Evolutionary conservation across 2,888 invertebrate species (phyloP).

Genomic region (Drosophila villosipedis): DNA sequence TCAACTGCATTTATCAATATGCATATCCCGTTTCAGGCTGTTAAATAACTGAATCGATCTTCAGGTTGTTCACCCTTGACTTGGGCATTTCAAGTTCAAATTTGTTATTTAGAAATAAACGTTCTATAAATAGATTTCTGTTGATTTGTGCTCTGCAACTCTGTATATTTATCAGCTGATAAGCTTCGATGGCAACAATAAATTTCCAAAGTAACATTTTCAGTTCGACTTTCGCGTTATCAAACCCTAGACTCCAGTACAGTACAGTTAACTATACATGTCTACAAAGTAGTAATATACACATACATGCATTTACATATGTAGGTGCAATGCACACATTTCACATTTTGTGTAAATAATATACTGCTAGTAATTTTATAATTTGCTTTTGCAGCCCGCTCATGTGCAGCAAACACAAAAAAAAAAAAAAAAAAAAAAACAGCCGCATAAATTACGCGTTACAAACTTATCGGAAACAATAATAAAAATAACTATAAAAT

Average conservation of each 20-base stretch:
- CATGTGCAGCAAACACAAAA: not conserved
- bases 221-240: not conserved
- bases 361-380: not conserved
- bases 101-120: not conserved
- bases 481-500: not conserved
- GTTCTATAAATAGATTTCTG: not conserved
- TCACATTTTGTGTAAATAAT: not conserved
- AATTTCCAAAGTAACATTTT: not conserved
- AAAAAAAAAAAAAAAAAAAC: not conserved
- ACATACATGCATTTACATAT: not conserved
- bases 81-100: not conserved
- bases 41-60: not conserved
- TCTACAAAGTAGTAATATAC: not conserved
- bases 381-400: not conserved
- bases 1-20: not conserved
- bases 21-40: not conserved
- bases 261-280: not conserved
- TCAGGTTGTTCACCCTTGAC: not conserved
- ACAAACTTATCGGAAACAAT: not conserved
- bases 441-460: slow-evolving; percentile 46
- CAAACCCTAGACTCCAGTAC: not conserved
- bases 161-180: slow-evolving; percentile 6
- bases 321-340: not conserved
- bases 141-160: not conserved
- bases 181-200: not conserved